A percentile compares a stretch with the other conserved stretches of the same genome.
Conservation (phyloP, 2,888 invertebrate species). For the Xylota segnis region DNA sequence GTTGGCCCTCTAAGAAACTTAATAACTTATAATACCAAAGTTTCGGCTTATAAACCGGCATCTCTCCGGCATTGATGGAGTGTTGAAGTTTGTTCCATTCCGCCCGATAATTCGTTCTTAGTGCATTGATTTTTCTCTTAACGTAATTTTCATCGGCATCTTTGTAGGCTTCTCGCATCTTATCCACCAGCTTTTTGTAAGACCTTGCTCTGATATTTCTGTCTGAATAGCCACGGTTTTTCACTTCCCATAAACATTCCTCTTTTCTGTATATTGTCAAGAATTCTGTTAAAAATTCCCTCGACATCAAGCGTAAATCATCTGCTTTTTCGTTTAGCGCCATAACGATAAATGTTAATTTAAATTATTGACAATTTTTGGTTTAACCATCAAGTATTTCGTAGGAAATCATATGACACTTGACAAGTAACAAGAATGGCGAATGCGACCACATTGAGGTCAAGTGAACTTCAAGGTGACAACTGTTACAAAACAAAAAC, state of each 20-base stretch:
- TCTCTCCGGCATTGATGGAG: neutral
- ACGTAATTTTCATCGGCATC: neutral
- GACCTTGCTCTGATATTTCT: neutral
- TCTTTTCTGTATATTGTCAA: neutral
- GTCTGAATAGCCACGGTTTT: neutral
- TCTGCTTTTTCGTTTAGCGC: neutral
- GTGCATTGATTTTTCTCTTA: neutral
- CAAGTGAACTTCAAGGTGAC: conserved; percentile 8
- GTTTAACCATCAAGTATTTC: neutral
- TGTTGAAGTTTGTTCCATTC: neutral
- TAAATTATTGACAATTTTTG: neutral
- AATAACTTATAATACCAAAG: neutral
- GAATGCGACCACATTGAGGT: conserved; percentile 11
- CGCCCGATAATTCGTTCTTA: neutral
- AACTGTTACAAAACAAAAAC: conserved; percentile 20
- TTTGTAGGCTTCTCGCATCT: neutral
- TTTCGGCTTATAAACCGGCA: neutral
- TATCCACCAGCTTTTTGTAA: neutral
- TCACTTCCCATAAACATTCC: neutral
- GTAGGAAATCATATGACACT: neutral
- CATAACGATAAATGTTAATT: neutral
- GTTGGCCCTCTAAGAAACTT: neutral
- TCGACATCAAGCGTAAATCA: neutral
- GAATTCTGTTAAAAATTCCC: neutral
- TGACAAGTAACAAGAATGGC: conserved; percentile 9